Conservation (phyloP, 2,113 vertebrate genomes). For the Lepus timidus region DNA sequence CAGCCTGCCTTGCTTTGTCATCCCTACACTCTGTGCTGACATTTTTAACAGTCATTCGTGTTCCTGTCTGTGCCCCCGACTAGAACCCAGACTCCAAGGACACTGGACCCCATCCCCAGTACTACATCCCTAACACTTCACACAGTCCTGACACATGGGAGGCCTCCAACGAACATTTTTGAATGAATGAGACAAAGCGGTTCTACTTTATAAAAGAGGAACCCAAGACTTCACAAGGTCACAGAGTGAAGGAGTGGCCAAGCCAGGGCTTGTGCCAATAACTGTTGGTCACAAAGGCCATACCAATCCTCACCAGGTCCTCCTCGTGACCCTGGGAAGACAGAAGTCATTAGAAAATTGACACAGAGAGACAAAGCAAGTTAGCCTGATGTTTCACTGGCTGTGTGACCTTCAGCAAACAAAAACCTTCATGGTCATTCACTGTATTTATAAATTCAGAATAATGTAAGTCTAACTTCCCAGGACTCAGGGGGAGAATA, state of each 20-base stretch:
- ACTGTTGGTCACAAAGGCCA: background rate
- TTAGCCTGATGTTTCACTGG: background rate
- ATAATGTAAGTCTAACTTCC: background rate
- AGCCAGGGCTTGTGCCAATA: background rate
- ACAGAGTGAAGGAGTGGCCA: background rate
- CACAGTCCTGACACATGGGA: background rate
- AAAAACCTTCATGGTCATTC: background rate
- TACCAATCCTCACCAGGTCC: background rate
- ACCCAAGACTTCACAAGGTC: background rate
- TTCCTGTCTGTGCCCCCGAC: background rate
- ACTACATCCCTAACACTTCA: background rate
- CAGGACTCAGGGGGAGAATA: background rate
- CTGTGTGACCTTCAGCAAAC: background rate
- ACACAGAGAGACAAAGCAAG: accelerated
- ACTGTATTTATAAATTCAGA: background rate
- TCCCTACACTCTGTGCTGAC: background rate
- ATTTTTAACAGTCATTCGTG: background rate
- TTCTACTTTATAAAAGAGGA: background rate
- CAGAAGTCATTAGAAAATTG: background rate
- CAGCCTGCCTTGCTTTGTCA: background rate
- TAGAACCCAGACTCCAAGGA: background rate
- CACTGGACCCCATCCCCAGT: background rate
- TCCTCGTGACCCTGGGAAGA: background rate
- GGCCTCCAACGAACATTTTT: background rate
- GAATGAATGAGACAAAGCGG: background rate